Conservation (phyloP, 1,140 invertebrate genomes). For the Pseudomyrmex gracilis region DNA sequence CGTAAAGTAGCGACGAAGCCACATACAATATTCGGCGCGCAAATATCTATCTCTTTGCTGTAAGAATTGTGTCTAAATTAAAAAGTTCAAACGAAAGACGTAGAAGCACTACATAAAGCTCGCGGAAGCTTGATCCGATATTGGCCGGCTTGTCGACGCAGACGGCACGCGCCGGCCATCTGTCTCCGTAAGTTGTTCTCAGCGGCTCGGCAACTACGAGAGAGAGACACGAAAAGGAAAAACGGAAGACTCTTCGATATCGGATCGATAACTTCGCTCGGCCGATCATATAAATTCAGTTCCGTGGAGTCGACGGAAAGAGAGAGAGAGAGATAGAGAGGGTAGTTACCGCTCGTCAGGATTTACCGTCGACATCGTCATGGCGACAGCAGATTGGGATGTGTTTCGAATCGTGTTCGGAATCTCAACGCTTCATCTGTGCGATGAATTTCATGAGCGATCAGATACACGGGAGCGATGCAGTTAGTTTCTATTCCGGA, state of each 20-base stretch:
- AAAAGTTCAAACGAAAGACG: background rate
- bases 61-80: background rate
- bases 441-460: conserved; percentile 59
- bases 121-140: conserved; percentile 54
- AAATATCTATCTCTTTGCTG: too few relatives aligned
- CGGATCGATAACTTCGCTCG: conserved; percentile 12
- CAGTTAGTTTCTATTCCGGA: conserved; percentile 16
- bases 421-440: conserved; percentile 37
- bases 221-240: conserved; percentile 54
- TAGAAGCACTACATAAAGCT: conserved; percentile 2
- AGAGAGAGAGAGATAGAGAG: conserved; percentile 10
- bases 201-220: conserved; percentile 60
- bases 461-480: conserved; percentile 19
- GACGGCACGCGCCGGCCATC: conserved; percentile 76
- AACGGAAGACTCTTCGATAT: conserved; percentile 50
- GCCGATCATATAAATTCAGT: conserved; percentile 61
- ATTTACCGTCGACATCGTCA: conserved; percentile 52
- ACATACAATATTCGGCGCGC: too few relatives aligned
- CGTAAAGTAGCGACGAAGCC: too few relatives aligned
- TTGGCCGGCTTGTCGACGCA: conserved; percentile 73
- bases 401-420: conserved; percentile 50
- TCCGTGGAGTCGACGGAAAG: background rate
- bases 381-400: conserved; percentile 55
- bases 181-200: conserved; percentile 68
- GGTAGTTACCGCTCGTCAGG: conserved; percentile 54